phyloP scores from a whole-genome alignment of 2,888 invertebrate genomes.

The Aphidius colemani region DNA sequence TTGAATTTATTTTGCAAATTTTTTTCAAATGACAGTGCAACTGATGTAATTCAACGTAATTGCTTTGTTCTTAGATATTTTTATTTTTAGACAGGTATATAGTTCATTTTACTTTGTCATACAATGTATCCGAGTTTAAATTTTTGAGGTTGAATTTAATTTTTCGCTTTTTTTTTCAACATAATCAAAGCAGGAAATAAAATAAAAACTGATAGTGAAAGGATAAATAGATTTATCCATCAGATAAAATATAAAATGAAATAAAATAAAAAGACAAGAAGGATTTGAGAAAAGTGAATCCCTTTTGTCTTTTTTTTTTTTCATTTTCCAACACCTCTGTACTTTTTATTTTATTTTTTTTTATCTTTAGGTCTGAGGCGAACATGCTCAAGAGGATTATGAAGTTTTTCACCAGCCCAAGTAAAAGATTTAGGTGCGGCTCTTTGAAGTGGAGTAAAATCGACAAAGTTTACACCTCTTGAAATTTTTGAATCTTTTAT shows the following conservation, averaged over 20 bases:
- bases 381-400: slow-evolving; percentile 41
- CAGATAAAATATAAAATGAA: background rate
- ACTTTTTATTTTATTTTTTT: slow-evolving; percentile 22
- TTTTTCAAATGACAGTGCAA: no score
- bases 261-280: no score
- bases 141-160: no score
- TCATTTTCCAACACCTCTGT: slow-evolving; percentile 16
- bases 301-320: slow-evolving; percentile 22
- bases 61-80: no score
- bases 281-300: slow-evolving; percentile 30
- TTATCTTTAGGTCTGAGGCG: background rate
- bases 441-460: slow-evolving; percentile 2
- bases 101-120: no score
- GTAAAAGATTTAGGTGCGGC: slow-evolving; percentile 40
- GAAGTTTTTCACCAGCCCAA: slow-evolving; percentile 43
- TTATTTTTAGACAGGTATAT: no score
- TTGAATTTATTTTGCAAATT: no score
- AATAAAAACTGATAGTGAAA: background rate
- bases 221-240: background rate
- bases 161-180: no score
- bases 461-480: slow-evolving; percentile 27
- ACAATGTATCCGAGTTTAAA: no score
- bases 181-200: background rate
- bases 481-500: slow-evolving; percentile 18
- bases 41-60: no score